These are phyloP conservation scores for Artemisiospiza belli DNA, from an alignment of 2,113 vertebrate species.

Conservation along the genomic window DNA sequence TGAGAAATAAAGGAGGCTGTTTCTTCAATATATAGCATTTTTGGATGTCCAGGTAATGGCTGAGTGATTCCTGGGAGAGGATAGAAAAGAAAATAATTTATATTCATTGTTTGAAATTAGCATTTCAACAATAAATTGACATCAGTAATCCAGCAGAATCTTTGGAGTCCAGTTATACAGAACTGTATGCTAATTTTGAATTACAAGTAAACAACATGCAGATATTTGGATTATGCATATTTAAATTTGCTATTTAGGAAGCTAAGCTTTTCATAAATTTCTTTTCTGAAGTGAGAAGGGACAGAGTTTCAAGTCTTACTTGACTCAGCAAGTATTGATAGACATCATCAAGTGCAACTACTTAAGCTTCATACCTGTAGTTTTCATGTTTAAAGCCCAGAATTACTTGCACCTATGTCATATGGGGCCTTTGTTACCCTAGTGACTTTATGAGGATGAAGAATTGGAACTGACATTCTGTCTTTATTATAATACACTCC, in stretches of 20 bases:
- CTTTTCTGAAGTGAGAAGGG: not conserved
- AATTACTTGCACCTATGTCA: not conserved
- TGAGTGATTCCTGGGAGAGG: not conserved
- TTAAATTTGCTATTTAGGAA: not conserved
- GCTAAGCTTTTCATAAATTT: not conserved
- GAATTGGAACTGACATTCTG: not conserved
- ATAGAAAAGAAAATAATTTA: not conserved
- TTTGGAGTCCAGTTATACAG: not conserved
- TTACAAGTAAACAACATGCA: not conserved
- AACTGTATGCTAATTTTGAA: not conserved
- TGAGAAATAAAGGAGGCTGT: not conserved
- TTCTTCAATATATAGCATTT: not conserved
- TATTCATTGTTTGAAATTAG: not conserved
- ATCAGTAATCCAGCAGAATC: not conserved
- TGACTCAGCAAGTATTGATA: not conserved
- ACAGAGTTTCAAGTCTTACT: not conserved
- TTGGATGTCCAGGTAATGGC: not conserved
- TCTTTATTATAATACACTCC: slow-evolving; percentile 24
- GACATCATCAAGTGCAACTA: not conserved
- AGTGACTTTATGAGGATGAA: not conserved
- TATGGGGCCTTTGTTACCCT: not conserved
- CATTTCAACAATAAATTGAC: not conserved
- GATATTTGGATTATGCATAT: not conserved
- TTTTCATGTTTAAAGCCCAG: not conserved
- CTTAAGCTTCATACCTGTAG: not conserved